Percentiles rank a stretch among this genome's conserved stretches.
Evolutionary conservation across 1,140 invertebrate genomes (phyloP).

Genomic region (Fopius arisanus): DNA sequence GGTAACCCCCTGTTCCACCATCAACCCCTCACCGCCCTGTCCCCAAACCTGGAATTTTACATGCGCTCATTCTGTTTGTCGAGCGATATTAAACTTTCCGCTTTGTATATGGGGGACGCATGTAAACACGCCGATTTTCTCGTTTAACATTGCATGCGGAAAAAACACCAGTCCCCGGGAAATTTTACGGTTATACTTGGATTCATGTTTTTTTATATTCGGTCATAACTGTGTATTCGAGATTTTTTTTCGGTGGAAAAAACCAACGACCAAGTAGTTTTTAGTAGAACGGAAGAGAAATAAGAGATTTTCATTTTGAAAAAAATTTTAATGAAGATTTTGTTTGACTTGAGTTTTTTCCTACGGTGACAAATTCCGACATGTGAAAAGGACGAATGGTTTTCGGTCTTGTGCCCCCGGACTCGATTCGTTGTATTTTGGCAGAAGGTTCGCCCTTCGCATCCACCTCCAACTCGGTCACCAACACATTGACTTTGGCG

Average conservation of each 20-base stretch:
- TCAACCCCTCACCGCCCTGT: background rate
- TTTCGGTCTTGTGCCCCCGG: background rate
- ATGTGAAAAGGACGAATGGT: conserved; percentile 2
- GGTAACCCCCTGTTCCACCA: background rate
- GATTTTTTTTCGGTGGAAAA: background rate
- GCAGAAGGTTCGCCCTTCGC: background rate
- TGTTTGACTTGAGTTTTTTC: no score
- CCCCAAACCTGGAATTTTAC: conserved; percentile 2
- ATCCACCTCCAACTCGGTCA: background rate
- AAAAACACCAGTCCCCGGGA: background rate
- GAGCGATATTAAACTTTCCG: conserved; percentile 14
- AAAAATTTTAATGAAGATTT: no score
- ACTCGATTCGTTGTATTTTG: background rate
- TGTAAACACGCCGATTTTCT: conserved; percentile 11
- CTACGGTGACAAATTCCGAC: background rate
- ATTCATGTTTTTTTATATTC: background rate
- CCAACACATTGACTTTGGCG: conserved; percentile 14
- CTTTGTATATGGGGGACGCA: background rate
- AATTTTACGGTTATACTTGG: background rate
- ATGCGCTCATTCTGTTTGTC: conserved; percentile 8
- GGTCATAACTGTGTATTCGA: background rate
- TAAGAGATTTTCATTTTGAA: no score
- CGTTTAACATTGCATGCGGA: conserved; percentile 8
- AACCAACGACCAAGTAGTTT: conserved; percentile 16
- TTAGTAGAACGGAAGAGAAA: no score